Conservation (phyloP, 2,888 invertebrate genomes). For the Bugulina stolonifera region DNA sequence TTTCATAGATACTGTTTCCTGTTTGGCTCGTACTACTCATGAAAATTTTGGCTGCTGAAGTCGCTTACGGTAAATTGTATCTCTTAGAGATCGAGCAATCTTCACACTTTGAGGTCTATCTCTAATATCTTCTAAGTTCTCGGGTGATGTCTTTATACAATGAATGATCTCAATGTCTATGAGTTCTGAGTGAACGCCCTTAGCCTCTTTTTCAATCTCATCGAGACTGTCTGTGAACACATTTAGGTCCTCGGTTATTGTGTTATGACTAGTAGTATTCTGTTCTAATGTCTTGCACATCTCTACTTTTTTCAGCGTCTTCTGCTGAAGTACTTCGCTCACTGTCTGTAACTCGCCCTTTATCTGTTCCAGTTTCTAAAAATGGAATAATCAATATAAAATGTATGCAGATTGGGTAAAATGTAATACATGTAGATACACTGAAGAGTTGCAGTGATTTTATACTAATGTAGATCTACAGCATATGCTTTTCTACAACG, state of each 20-base stretch:
- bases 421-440: too few species aligned
- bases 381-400: too few species aligned
- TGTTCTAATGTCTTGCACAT: conserved; percentile 39
- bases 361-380: conserved; percentile 15
- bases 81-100: conserved; percentile 46
- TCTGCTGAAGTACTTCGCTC: conserved; percentile 10
- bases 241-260: conserved; percentile 41
- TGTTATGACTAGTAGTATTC: conserved; percentile 38
- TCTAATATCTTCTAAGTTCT: conserved; percentile 46
- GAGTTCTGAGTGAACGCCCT: conserved; percentile 38
- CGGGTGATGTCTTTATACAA: conserved; percentile 46
- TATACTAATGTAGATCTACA: too few species aligned
- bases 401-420: too few species aligned
- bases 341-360: conserved; percentile 13
- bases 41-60: background rate
- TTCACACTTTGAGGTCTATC: conserved; percentile 45
- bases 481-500: too few species aligned
- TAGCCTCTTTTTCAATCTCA: conserved; percentile 42
- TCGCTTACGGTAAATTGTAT: conserved; percentile 39
- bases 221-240: conserved; percentile 40
- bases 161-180: conserved; percentile 47
- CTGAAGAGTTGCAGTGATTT: too few species aligned
- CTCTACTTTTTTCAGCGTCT: conserved; percentile 33
- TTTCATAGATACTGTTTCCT: too few species aligned
- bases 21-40: background rate